A percentile compares a stretch with the other conserved stretches of the same genome.
phyloP scores from a whole-genome alignment of 35 echinoderm and acorn worm species.

The Apostichopus parvimensis region DNA sequence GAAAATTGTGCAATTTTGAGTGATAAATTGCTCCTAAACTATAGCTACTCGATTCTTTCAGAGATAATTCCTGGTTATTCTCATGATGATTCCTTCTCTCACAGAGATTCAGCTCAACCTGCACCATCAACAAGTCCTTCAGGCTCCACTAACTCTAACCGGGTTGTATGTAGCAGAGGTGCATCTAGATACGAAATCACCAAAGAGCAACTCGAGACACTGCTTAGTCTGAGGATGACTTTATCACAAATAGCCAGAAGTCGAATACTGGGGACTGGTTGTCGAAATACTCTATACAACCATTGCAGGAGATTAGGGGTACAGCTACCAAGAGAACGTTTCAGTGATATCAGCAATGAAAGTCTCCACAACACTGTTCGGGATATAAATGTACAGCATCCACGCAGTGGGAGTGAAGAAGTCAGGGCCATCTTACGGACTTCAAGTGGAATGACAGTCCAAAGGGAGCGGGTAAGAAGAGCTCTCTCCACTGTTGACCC shows the following conservation, averaged over 20 bases:
- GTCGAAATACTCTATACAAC: constrained; percentile 30
- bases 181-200: constrained; percentile 3
- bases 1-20: no score
- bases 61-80: no score
- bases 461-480: constrained; percentile 19
- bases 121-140: not conserved
- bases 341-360: constrained; percentile 2
- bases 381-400: constrained; percentile 16
- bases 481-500: constrained; percentile 17
- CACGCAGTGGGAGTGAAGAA: constrained; percentile 51
- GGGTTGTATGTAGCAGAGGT: not conserved
- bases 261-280: constrained; percentile 19
- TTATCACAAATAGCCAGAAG: constrained; percentile 23
- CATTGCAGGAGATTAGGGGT: constrained; percentile 19
- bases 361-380: not conserved
- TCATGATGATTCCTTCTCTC: not conserved
- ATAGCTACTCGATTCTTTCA: no score
- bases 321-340: constrained; percentile 17
- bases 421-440: not conserved
- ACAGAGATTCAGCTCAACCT: not conserved
- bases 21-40: no score
- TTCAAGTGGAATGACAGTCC: constrained; percentile 38
- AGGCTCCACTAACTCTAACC: not conserved
- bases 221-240: constrained; percentile 19
- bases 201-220: constrained; percentile 6